phyloP scores from a whole-genome alignment of 2,113 vertebrate species.

The Scartelaos histophorus region DNA sequence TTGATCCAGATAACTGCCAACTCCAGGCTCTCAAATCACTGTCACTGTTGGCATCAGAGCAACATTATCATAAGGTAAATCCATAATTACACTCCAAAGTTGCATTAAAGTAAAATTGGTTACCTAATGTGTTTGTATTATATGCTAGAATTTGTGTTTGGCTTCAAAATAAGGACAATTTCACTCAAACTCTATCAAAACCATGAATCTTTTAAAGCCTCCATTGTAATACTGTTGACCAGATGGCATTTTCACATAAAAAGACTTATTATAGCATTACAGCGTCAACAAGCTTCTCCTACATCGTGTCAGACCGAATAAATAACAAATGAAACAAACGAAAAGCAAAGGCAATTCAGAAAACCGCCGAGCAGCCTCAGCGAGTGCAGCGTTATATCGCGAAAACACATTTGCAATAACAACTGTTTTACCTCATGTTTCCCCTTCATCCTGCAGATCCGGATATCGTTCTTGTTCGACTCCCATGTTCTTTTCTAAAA shows the following conservation, averaged over 20 bases:
- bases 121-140: neutral
- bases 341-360: neutral
- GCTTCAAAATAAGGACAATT: neutral
- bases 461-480: constrained; percentile 92
- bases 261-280: neutral
- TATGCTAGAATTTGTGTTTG: neutral
- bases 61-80: no score
- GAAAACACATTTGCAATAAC: neutral
- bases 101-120: neutral
- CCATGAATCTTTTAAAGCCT: neutral
- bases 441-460: constrained; percentile 95
- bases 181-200: neutral
- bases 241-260: neutral
- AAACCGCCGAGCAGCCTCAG: neutral
- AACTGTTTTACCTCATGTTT: constrained; percentile 86
- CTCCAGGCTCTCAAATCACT: no score
- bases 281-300: neutral
- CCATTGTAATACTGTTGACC: neutral
- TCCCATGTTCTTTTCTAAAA: constrained; percentile 90
- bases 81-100: no score
- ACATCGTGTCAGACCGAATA: neutral
- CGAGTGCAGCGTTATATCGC: neutral
- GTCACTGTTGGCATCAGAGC: no score
- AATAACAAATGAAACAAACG: neutral
- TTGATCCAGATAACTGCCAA: neutral